Evolutionary conservation across 2,888 invertebrate species (phyloP).

Genomic region (Kryphioiulus occultus): DNA sequence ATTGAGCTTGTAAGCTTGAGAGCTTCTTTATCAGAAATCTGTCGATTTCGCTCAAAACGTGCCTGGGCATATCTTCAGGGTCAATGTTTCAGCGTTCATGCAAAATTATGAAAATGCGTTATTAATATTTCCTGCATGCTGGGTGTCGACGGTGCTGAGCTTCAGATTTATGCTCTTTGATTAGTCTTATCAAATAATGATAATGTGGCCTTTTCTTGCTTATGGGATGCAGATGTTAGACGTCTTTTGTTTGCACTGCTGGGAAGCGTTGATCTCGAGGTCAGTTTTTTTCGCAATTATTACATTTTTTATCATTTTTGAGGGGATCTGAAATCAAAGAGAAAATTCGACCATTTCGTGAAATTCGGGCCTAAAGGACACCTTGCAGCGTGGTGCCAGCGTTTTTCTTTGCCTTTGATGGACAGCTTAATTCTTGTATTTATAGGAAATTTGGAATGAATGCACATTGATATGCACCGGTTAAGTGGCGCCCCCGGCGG

Average conservation of each 20-base stretch:
- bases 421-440: conserved; percentile 39
- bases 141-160: no score
- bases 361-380: background rate
- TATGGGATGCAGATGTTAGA: background rate
- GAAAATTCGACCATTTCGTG: background rate
- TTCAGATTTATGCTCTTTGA: background rate
- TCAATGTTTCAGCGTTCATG: no score
- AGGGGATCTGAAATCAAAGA: background rate
- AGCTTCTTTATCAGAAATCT: no score
- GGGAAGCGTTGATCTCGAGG: background rate
- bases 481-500: conserved; percentile 30
- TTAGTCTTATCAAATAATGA: background rate
- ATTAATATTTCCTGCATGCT: no score
- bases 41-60: no score
- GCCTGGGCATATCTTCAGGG: no score
- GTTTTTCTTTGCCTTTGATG: background rate
- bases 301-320: background rate
- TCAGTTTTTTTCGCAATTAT: background rate
- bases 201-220: background rate
- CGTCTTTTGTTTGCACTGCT: background rate
- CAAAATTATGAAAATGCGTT: no score
- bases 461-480: conserved; percentile 29
- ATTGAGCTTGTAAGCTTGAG: no score
- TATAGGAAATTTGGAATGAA: conserved; percentile 16
- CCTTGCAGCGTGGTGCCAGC: background rate